Evolutionary conservation across 2,888 invertebrate genomes (phyloP).

Genomic region (Torymus aiolomorphi): DNA sequence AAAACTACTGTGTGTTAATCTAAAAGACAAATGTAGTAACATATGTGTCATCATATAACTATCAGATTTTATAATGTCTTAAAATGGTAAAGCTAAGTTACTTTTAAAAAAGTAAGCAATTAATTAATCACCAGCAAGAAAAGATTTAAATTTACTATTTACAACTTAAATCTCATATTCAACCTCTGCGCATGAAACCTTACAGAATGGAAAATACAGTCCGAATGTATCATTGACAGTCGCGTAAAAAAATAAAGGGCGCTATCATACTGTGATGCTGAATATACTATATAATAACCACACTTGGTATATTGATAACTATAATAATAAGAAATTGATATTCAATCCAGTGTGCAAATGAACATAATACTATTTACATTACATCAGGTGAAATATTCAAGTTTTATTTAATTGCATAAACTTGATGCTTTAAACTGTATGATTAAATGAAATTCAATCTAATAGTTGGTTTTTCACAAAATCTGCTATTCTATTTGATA

Average conservation of each 20-base stretch:
- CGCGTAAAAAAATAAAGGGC: conserved; percentile 72
- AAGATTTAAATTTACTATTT: background rate
- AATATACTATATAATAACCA: conserved; percentile 58
- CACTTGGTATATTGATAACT: conserved; percentile 61
- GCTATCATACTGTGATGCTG: conserved; percentile 76
- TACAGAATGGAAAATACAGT: conserved; percentile 56
- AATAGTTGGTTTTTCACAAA: too few species aligned
- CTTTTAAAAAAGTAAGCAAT: background rate
- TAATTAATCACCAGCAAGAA: too few species aligned
- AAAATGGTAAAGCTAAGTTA: background rate
- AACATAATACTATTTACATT: conserved; percentile 12
- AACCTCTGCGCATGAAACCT: conserved; percentile 16
- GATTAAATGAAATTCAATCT: too few species aligned
- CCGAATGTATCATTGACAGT: conserved; percentile 69
- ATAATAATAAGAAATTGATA: conserved; percentile 59
- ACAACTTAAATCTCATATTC: conserved; percentile 20
- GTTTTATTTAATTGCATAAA: background rate
- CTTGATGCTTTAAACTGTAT: background rate
- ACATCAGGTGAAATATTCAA: conserved; percentile 1
- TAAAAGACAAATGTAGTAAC: too few species aligned
- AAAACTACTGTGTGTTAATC: too few species aligned
- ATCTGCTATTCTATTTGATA: too few species aligned
- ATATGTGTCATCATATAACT: background rate
- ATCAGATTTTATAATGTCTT: background rate
- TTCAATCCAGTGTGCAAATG: conserved; percentile 19